Evolutionary conservation across 2,113 vertebrate species (phyloP).

Genomic region (Pantherophis guttatus): DNA sequence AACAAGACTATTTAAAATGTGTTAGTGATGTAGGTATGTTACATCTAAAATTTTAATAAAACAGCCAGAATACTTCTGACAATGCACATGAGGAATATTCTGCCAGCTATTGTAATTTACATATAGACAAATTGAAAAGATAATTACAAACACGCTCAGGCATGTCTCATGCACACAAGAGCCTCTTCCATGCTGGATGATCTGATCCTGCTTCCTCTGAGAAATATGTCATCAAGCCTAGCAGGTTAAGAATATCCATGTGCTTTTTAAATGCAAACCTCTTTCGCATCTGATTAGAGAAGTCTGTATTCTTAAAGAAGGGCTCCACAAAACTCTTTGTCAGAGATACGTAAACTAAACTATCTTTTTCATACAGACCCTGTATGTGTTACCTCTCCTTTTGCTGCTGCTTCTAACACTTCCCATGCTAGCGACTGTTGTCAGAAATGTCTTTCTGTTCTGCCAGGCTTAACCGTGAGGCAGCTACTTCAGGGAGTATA

Average conservation of each 20-base stretch:
- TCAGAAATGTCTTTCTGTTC: background rate
- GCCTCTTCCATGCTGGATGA: background rate
- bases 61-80: background rate
- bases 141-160: background rate
- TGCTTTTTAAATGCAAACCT: background rate
- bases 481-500: background rate
- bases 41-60: background rate
- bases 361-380: background rate
- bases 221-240: background rate
- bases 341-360: background rate
- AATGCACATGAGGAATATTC: background rate
- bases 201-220: background rate
- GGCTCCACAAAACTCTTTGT: background rate
- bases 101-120: background rate
- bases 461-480: background rate
- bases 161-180: background rate
- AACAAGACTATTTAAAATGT: background rate
- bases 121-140: background rate
- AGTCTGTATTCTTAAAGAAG: background rate
- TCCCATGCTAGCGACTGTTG: background rate
- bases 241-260: background rate
- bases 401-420: background rate
- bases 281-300: background rate
- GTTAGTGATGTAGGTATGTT: background rate
- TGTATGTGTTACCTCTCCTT: background rate